phyloP scores from a whole-genome alignment of 2,888 invertebrate species.

The Elmis aenea region DNA sequence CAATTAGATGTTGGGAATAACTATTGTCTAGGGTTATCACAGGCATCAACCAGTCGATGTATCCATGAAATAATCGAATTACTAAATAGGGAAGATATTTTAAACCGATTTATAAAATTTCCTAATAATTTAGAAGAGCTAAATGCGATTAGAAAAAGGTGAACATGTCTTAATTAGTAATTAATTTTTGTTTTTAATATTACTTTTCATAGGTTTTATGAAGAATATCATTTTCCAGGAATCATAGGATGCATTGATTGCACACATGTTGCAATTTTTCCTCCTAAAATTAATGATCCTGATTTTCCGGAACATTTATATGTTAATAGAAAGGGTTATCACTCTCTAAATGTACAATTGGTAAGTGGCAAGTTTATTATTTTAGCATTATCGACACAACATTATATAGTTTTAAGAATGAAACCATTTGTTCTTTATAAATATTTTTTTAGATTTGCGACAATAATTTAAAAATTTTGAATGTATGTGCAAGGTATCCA shows the following conservation, averaged over 20 bases:
- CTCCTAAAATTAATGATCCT: conserved; percentile 20
- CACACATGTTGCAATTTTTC: conserved; percentile 30
- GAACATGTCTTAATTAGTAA: too few relatives aligned
- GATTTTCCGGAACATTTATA: conserved; percentile 25
- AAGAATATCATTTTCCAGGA: conserved; percentile 14
- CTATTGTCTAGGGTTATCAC: conserved; percentile 12
- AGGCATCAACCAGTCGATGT: conserved; percentile 16
- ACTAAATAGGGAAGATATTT: conserved; percentile 12
- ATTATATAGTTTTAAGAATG: background rate
- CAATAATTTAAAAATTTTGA: conserved; percentile 15
- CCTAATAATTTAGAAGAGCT: conserved; percentile 15
- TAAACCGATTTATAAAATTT: conserved; percentile 14
- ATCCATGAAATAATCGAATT: too few relatives aligned
- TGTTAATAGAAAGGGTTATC: conserved; percentile 29
- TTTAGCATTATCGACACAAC: background rate
- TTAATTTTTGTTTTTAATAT: too few relatives aligned
- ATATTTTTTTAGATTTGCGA: conserved; percentile 5
- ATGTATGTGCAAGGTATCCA: conserved; percentile 23
- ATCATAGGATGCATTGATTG: conserved; percentile 28
- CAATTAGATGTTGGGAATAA: conserved; percentile 15
- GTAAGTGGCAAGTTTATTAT: conserved; percentile 15
- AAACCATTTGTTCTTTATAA: too few relatives aligned
- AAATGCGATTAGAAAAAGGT: too few relatives aligned
- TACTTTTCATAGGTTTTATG: conserved; percentile 11
- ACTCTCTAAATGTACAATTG: conserved; percentile 31